Base-by-base conservation (phyloP, 1,140 invertebrate species). In the Adoxophyes honmai region DNA sequence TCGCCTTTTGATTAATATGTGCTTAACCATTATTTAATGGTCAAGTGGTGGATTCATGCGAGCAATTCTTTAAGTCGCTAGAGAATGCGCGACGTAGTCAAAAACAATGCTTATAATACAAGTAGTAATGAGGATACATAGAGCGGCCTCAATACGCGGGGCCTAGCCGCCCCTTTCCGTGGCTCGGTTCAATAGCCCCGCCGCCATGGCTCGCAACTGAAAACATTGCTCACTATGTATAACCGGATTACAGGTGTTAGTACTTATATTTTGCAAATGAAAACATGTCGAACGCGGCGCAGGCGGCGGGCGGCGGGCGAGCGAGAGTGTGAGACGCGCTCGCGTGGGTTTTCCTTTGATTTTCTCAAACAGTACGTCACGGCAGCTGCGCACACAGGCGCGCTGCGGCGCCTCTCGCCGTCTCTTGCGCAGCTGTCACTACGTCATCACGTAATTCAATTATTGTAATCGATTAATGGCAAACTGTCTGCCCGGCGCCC, bases 391-490 rank as follows among this genome's bases (percentile, higher is more conserved):
- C 62, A 78, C 57, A 83, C 69, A 70, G 64, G 55, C 65, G 14
- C 59, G 15, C 33, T n/a, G 51, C 51, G 33, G 51, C 33, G 51
- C 42, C 42, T 48, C 42, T 48, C 42, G 53, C 54, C 61, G 63
- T 6, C 66, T 66, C 72, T 74, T 68, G 76, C 72, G 71, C 73
- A 81, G 73, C 75, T 81, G 76, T 66, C 68, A 15, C 68, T 69
- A 73, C 73, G 78, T 80, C 75, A 76, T 66, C 64, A 55, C 54
- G 59, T 74, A 72, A 74, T 70, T 68, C 66, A 69, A 73, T 78
- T 74, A 77, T 72, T 80, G 66, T 78, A 76, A 78, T 78, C 70
- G 64, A 77, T 70, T 80, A 77, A 73, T 80, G 75, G 72, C 59
- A 69, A 69, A 80, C 62, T 70, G 66, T 75, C 70, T 70, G 60